Evolutionary conservation across 2,888 invertebrate genomes (phyloP), one percentile per base, ranked within the genome.

Genomic region (Unio pictorum): DNA sequence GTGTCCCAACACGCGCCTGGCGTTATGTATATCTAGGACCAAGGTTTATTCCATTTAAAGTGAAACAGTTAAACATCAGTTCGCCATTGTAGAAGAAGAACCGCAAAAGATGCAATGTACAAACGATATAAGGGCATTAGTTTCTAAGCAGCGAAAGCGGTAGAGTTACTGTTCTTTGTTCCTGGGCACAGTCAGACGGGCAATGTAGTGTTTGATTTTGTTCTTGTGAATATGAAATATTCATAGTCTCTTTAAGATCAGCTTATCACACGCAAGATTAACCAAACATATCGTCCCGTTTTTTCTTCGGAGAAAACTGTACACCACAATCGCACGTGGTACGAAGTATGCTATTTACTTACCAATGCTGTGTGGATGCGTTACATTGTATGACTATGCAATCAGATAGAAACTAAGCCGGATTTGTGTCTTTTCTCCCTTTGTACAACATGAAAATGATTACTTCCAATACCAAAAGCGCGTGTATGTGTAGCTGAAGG

Each of bases 401-500:
- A 94, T 89, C 89, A 57, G 91, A 91, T 73, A 87, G 85, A 58
- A 96, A 96, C 87, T 90, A 92, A 1, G 72, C 83, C 23, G 79
- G 94, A 66, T 91, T 97, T 28, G 94, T 95, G 0, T 95, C 95
- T 0, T 5, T 26, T 55, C 4, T 23, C 34, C 1, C 20, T 67
- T 18, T 59, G 65, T 28, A 71, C 70, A 30, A 79, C 81, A 4
- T 76, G 83, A 15, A 96, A 96, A 88, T 91, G 95, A 66, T 96
- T 97, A 88, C 90, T 93, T 54, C 92, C 93, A 66, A 92, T 97
- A 72, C 93, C 95, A 0, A 89, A 88, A 57, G 92, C 92, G 68
- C 92, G 97, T 61, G 95, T 94, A 0, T 97, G 97, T 86, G 91
- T 92, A 66, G 91, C 92, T 71, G 96, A 96, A 0, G 93, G 92